phyloP scores from a whole-genome alignment of 2,113 vertebrate species.

The Odontophorus gujanensis region DNA sequence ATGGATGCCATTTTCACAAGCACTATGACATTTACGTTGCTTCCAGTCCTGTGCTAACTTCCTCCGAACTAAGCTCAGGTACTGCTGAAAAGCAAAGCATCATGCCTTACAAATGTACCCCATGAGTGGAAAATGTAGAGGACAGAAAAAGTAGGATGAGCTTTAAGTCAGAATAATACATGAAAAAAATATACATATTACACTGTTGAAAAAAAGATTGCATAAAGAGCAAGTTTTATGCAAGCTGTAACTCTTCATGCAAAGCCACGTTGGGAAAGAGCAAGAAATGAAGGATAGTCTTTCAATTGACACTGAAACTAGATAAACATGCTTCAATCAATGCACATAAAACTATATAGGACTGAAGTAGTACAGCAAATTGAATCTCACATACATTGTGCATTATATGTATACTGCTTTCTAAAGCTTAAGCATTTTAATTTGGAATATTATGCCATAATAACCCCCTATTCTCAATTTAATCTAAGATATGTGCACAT shows the following conservation, averaged over 20 bases:
- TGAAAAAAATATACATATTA: neutral
- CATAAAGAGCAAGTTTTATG: conserved; percentile 25
- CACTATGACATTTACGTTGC: neutral
- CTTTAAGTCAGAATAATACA: neutral
- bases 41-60: neutral
- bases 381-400: neutral
- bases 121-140: neutral
- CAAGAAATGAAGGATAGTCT: neutral
- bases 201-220: neutral
- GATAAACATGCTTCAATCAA: conserved; percentile 1
- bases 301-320: conserved; percentile 6
- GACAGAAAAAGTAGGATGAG: neutral
- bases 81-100: neutral
- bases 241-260: neutral
- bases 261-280: neutral
- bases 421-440: neutral
- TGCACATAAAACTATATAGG: neutral
- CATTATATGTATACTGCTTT: neutral
- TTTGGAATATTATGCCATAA: neutral
- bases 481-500: neutral
- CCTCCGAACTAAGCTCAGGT: neutral
- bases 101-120: neutral
- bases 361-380: neutral
- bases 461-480: neutral
- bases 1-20: neutral